Evolutionary conservation across 2,113 vertebrate species (phyloP), one percentile per base, ranked within the genome.

Genomic region (Semnopithecus entellus): DNA sequence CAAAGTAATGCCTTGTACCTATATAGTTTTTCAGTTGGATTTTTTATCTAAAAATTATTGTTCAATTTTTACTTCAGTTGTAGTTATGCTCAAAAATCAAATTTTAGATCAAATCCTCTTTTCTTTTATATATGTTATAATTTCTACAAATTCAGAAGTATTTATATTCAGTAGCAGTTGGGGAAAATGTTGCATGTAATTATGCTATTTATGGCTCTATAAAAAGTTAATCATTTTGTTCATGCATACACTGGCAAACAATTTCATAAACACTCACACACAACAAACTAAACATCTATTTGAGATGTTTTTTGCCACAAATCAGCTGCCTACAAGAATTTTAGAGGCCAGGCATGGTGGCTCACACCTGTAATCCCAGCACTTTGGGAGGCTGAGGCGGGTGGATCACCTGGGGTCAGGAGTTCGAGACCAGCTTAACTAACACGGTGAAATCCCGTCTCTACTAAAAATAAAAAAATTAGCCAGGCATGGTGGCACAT

Each of bases 31-130:
- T 96, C 61, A 66, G 13, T 79, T 96, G 43, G 22, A 25, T 32
- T 45, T 90, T 92, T 95, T 90, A 52, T 83, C 75, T 97, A 96
- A 59, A 94, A 97, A 88, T 90, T 88, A 66, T 80, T 76, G 5
- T 90, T 70, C 25, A 91, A 30, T 81, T 84, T 96, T 35, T 91
- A 90, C 87, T 72, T 94, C 25, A 78, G 0, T 64, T 89, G 64
- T 32, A 78, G 11, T 88, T 96, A 5, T 32, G 83, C 18, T 79
- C 94, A 35, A 90, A 88, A 82, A 94, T 72, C 57, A 82, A 83
- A 38, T 70, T 92, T 92, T 94, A 89, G 88, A 91, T 72, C 66
- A 84, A 35, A 45, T 90, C 50, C 73, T 55, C 68, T 92, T 95
- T 94, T 86, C 32, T 91, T 96, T 64, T 64, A 38, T 91, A 11